Percentiles rank a stretch among this genome's conserved stretches.
These are phyloP conservation scores for Montifringilla adamsi DNA, from an alignment of 2,113 vertebrate genomes.

Conservation along the genomic window DNA sequence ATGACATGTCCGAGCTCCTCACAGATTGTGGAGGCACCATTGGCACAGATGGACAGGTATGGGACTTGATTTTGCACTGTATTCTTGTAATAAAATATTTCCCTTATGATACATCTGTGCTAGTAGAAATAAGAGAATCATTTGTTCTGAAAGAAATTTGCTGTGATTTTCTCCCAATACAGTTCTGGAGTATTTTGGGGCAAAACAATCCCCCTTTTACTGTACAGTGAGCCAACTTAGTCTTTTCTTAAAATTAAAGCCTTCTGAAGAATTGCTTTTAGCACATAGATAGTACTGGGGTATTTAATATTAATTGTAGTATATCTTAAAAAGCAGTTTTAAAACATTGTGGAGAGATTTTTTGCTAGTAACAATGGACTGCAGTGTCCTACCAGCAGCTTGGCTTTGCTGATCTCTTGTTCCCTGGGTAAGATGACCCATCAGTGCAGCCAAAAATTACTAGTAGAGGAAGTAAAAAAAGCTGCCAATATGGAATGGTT, in stretches of 20 bases:
- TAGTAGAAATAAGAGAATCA: not conserved
- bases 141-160: not conserved
- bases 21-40: conserved; percentile 90
- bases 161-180: not conserved
- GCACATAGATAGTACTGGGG: no score
- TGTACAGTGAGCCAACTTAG: not conserved
- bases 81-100: not conserved
- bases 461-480: not conserved
- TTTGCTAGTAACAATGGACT: not conserved
- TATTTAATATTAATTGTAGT: not conserved
- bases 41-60: conserved; percentile 88
- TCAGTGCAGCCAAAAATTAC: not conserved
- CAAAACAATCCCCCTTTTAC: not conserved
- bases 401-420: not conserved
- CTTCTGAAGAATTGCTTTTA: not conserved
- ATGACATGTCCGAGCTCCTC: conserved; percentile 93
- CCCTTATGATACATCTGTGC: not conserved
- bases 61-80: not conserved
- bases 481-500: not conserved
- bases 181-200: not conserved
- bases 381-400: not conserved
- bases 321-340: not conserved
- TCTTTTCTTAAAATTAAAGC: not conserved
- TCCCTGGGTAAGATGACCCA: not conserved
- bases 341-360: not conserved